Percentiles rank a stretch among this genome's conserved stretches.
These are phyloP conservation scores for Candoia aspera DNA, from an alignment of 2,113 vertebrate species.

Conservation along the genomic window DNA sequence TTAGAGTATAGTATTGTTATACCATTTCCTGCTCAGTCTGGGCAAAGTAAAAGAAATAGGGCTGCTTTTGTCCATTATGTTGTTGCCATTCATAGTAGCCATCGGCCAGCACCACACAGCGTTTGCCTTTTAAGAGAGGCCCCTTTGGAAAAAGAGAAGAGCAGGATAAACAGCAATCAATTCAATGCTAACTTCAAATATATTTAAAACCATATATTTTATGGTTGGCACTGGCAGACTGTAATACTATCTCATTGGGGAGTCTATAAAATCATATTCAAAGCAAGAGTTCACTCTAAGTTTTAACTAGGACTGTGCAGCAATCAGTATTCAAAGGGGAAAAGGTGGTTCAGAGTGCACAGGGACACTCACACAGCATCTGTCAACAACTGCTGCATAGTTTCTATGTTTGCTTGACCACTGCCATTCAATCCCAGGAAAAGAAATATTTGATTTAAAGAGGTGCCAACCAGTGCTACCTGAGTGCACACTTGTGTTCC, in stretches of 20 bases:
- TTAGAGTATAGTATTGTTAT: fast-evolving
- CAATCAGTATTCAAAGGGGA: neutral
- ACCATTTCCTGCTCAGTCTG: slow-evolving; percentile 70
- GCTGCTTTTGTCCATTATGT: slow-evolving; percentile 79
- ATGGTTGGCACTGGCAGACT: neutral
- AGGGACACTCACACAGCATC: neutral
- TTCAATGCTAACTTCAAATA: neutral
- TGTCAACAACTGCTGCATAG: neutral
- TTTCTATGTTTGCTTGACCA: neutral
- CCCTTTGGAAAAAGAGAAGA: slow-evolving; percentile 70
- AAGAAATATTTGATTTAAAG: neutral
- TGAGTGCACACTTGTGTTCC: neutral
- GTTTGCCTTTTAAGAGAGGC: slow-evolving; percentile 86
- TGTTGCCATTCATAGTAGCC: slow-evolving; percentile 96
- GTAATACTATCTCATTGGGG: neutral
- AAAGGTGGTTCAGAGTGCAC: neutral
- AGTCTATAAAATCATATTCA: neutral
- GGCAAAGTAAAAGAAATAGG: slow-evolving; percentile 96
- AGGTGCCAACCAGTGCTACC: neutral
- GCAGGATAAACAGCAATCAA: fast-evolving
- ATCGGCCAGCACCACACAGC: slow-evolving; percentile 93
- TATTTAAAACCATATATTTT: neutral
- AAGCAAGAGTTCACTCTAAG: fast-evolving
- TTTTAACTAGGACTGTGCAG: neutral
- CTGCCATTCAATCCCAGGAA: neutral